Evolutionary conservation across 2,113 vertebrate genomes (phyloP).

Genomic region (Perca schrenkii): DNA sequence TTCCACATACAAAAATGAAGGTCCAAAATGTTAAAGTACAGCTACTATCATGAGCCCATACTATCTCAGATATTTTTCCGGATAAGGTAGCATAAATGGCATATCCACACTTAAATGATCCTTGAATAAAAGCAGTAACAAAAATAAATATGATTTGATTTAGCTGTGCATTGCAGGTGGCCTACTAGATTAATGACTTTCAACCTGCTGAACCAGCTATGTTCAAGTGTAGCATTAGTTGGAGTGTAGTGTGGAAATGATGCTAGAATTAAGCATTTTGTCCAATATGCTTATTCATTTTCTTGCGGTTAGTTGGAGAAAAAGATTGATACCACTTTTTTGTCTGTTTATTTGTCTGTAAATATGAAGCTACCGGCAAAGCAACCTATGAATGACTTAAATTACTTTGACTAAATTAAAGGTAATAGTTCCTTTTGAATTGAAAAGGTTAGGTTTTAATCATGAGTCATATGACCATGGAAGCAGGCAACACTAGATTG

Average conservation of each 20-base stretch:
- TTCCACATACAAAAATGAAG: not conserved
- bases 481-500: not conserved
- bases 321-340: no score
- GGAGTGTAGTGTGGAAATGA: no score
- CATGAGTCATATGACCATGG: not conserved
- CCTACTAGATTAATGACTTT: not conserved
- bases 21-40: no score
- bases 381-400: not conserved
- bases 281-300: no score
- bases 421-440: not conserved
- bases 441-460: not conserved
- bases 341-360: no score
- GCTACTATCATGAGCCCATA: not conserved
- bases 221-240: no score
- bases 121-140: no score
- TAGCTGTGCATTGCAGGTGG: no score
- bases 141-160: no score
- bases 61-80: not conserved
- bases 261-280: no score
- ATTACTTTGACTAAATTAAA: no score
- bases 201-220: not conserved
- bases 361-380: not conserved
- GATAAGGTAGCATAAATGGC: not conserved
- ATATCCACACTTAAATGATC: not conserved
- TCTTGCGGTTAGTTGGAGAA: no score